These are phyloP conservation scores for Hylia prasina DNA, from an alignment of 2,113 vertebrate species.

Conservation along the genomic window DNA sequence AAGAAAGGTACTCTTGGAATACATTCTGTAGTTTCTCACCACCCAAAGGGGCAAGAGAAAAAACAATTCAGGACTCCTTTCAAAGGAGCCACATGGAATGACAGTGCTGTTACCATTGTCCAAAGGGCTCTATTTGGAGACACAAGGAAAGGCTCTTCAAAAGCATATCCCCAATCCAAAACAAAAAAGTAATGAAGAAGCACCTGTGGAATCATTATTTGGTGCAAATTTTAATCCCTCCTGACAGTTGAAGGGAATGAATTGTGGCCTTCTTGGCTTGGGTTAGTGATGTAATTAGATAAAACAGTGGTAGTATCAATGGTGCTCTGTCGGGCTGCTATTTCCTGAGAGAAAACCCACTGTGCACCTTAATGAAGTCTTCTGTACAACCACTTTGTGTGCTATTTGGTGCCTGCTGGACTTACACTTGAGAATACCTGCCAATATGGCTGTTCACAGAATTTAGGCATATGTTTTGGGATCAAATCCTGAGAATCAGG, in stretches of 20 bases:
- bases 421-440: not conserved
- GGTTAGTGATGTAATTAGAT: conserved; percentile 7
- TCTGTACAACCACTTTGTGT: not conserved
- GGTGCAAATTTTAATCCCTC: not conserved
- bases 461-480: not conserved
- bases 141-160: not conserved
- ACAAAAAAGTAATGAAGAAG: not conserved
- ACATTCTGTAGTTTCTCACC: not conserved
- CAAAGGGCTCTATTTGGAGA: not conserved
- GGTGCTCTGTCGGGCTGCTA: not conserved
- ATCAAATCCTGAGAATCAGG: not conserved
- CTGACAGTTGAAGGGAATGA: not conserved
- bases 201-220: not conserved
- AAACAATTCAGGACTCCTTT: not conserved
- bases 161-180: not conserved
- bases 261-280: not conserved
- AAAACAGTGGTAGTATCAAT: not conserved
- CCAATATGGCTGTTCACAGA: not conserved
- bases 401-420: not conserved
- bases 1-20: not conserved
- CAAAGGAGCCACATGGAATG: not conserved
- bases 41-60: not conserved
- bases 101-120: not conserved
- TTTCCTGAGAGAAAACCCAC: not conserved
- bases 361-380: not conserved